Evolutionary conservation across 2,888 invertebrate species (phyloP).

Genomic region (Bombylius major): DNA sequence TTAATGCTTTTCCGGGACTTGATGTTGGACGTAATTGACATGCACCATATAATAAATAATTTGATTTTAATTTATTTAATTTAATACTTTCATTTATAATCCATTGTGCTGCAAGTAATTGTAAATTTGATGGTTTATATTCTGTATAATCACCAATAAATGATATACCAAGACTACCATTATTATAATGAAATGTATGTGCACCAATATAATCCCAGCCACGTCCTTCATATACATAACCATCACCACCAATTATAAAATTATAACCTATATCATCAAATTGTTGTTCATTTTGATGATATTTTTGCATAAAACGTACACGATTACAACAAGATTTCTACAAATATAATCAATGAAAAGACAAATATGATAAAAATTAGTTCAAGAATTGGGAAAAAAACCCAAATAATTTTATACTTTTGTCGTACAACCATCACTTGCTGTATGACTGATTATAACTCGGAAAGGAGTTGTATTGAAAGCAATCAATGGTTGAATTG

Average conservation of each 20-base stretch:
- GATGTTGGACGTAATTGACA: constrained; percentile 50
- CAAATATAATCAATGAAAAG: not conserved
- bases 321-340: not conserved
- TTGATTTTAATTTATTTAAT: constrained; percentile 42
- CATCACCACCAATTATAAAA: constrained; percentile 65
- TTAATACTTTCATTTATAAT: constrained; percentile 49
- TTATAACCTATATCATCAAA: constrained; percentile 64
- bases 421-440: not conserved
- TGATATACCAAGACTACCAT: constrained; percentile 51
- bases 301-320: not conserved
- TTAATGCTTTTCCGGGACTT: constrained; percentile 56
- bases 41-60: constrained; percentile 56
- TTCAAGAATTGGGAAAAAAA: too few relatives aligned
- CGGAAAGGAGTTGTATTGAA: not conserved
- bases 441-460: not conserved
- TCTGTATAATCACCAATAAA: constrained; percentile 56
- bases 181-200: constrained; percentile 53
- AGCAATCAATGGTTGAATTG: not conserved
- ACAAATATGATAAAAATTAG: too few relatives aligned
- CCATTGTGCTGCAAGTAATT: constrained; percentile 45
- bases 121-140: constrained; percentile 39
- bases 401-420: not conserved
- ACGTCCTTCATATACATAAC: constrained; percentile 55
- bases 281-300: constrained; percentile 16
- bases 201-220: constrained; percentile 58